Base-by-base conservation (phyloP, 2,797 vertebrate genomes). In the Mionectes olivaceus region DNA sequence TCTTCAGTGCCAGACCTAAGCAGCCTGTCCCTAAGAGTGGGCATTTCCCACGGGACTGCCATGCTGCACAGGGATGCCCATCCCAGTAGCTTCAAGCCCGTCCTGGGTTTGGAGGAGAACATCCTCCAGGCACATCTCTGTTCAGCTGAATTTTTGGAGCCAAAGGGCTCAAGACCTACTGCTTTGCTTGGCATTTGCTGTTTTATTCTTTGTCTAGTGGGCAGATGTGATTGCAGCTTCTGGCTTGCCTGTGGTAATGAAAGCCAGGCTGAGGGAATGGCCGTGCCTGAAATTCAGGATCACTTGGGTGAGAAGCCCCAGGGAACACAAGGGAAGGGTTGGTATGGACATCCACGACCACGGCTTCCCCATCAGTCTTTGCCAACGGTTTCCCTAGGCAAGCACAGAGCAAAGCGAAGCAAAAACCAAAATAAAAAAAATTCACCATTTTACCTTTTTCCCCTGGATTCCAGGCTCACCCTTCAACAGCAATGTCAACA, bases 391-490 rank as follows among this genome's bases (percentile, higher is more conserved):
- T 81, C 23, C 35, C 16, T 2, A 23, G 19, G 2, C 13, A 5
- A 81, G 46, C 50, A 71, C 23, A 22, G 7, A 61, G 19, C 5
- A 75, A 68, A 63, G 12, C 5, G 8, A 41, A 78, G 4, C 25
- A 21, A 22, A 11, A 47, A 47, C 7, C 46, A 24, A 47, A 23
- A 8, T 1, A 8, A 15, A 13, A 21, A 44, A 22, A 28, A 50
- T 49, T 10, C 18, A 52, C 13, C 3, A 5, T 33, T 75, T 97
- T 91, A 98, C 97, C 96, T 98, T 97, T 88, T 92, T 93, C 22
- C 98, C 97, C 83, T 95, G 97, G 86, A 94, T 30, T 11, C 97
- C 97, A 0, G 97, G 96, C 37, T 98, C 97, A 35, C 97, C 98
- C 97, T 97, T 89, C 47, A 67, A 68, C 59, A 82, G 35, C 64